Base-by-base conservation (phyloP, 1,140 invertebrate species). In the Lordiphosa stackelbergi region DNA sequence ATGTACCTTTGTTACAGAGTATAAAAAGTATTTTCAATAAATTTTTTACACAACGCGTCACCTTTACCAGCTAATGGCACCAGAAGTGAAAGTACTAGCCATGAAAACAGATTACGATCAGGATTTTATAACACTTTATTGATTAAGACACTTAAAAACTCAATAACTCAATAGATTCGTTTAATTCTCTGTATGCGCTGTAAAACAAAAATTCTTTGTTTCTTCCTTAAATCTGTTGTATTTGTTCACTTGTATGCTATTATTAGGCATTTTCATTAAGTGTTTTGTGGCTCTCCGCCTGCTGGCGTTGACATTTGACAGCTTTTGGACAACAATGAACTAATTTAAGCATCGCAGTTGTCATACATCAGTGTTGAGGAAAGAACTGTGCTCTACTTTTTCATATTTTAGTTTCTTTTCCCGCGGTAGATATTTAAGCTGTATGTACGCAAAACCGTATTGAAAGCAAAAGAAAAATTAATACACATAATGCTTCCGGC, bases 291-390 rank as follows among this genome's bases (percentile, higher is more conserved):
- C 36, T 31, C 28, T 31, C 2, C 7, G 28, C 7, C 28, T 31
- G 59, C 12, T 31, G 6, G 31, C 53, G 52, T 45, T 83, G 75
- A 75, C 77, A 75, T 54, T 83, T 81, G 75, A 81, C 75, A 83
- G 75, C 43, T 69, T 59, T 83, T 55, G 72, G 72, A 83, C 57
- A 81, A 81, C 77, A 77, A 72, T 83, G 72, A 83, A 77, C 77
- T 83, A 81, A 81, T 81, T 81, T 81, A 83, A 57, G 58, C 68
- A 62, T 12, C 60, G 52, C 38, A 83, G 54, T 31, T 83, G 72
- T 61, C 72, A 72, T 75, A 62, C 71, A 83, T 77, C 75, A 75
- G 55, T 53, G 41, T 43, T 24, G 13, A 11, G 31, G 31, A 13
- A 63, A 40, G 28, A 53, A 53, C 47, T 13, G 36, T 9, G 45